A percentile compares a stretch with the other conserved stretches of the same genome.
Evolutionary conservation across 2,797 vertebrate species (phyloP).

Genomic region (Malurus splendens): DNA sequence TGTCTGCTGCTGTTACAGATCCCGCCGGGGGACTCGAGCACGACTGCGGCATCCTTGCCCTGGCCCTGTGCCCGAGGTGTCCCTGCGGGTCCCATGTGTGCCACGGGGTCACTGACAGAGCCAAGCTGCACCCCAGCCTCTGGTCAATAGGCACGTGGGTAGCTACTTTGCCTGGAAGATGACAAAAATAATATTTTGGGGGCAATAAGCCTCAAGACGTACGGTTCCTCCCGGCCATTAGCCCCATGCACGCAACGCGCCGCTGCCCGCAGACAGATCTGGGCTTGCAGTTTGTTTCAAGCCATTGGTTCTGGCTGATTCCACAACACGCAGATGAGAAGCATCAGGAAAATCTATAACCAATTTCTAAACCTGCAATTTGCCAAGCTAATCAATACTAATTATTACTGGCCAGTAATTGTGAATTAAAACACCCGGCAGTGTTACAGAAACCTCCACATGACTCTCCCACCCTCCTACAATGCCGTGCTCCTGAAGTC

Average conservation of each 20-base stretch:
- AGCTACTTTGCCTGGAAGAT: not conserved
- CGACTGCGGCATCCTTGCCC: not conserved
- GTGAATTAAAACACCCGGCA: conserved; percentile 33
- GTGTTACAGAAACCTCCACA: conserved; percentile 23
- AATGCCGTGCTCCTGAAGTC: rapidly evolving
- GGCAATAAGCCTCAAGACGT: not conserved
- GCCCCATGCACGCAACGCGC: not conserved
- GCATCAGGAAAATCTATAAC: conserved; percentile 51
- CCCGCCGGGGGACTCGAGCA: not conserved
- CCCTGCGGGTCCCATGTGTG: not conserved
- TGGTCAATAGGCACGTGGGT: not conserved
- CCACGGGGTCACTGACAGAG: not conserved
- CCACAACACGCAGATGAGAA: not conserved
- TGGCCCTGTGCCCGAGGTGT: not conserved
- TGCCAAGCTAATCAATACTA: conserved; percentile 51
- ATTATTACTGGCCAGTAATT: conserved; percentile 55
- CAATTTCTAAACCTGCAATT: conserved; percentile 59
- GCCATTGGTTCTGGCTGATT: conserved; percentile 32
- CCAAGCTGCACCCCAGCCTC: not conserved
- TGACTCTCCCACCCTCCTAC: not conserved
- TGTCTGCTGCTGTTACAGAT: conserved; percentile 32
- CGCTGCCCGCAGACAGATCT: not conserved
- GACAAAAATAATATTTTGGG: not conserved
- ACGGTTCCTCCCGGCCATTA: not conserved
- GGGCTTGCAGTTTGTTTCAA: not conserved